Conservation (phyloP, 2,113 vertebrate species). For the Zingel zingel region DNA sequence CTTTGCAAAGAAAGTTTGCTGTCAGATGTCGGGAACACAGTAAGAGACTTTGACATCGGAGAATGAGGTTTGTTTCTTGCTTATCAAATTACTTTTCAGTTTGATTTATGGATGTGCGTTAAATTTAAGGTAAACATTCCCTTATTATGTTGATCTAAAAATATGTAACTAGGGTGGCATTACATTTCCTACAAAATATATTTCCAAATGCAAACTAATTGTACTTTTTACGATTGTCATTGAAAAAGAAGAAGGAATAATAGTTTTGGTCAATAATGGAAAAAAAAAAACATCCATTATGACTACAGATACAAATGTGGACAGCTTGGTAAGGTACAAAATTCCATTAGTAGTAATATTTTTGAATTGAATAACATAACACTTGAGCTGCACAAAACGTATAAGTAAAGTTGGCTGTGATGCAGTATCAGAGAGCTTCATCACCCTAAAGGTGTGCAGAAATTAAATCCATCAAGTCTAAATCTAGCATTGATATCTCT, state of each 20-base stretch:
- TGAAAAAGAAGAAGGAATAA: neutral
- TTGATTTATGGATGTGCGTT: neutral
- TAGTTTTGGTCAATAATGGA: neutral
- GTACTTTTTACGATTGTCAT: neutral
- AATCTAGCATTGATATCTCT: slow-evolving; percentile 66
- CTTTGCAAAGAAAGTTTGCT: neutral
- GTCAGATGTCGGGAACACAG: neutral
- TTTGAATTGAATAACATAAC: neutral
- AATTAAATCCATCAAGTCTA: slow-evolving; percentile 71
- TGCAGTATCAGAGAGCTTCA: slow-evolving; percentile 47
- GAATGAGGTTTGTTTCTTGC: neutral
- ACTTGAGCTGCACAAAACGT: slow-evolving; percentile 4
- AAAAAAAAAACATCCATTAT: neutral
- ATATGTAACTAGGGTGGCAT: no score
- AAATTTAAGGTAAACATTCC: neutral
- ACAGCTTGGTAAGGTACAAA: neutral
- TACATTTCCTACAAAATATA: neutral
- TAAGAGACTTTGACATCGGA: no score
- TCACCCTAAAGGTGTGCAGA: slow-evolving; percentile 49
- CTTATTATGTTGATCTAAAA: neutral
- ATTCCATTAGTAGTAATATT: neutral
- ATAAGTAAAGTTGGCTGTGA: slow-evolving; percentile 33
- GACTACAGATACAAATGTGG: neutral
- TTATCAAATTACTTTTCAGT: neutral
- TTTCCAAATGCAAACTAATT: neutral